phyloP scores from a whole-genome alignment of 2,888 invertebrate species.

The Ganaspis brasiliensis region DNA sequence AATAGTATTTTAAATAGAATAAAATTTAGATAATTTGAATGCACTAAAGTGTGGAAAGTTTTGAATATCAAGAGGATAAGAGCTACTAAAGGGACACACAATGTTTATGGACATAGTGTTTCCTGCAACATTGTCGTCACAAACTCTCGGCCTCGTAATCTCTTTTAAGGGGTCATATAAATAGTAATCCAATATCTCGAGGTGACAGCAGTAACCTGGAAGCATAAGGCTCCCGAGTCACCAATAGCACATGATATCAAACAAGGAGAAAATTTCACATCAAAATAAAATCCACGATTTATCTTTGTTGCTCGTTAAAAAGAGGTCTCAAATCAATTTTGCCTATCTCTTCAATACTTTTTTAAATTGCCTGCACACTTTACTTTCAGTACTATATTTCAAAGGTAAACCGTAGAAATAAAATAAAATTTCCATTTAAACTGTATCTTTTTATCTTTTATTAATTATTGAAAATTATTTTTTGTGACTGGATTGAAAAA shows the following conservation, averaged over 20 bases:
- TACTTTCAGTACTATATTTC: no score
- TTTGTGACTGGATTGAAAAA: no score
- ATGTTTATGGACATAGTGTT: slow-evolving; percentile 14
- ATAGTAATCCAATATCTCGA: slow-evolving; percentile 35
- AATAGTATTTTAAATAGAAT: neutral
- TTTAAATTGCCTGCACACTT: no score
- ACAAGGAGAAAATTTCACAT: slow-evolving; percentile 7
- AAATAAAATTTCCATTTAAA: no score
- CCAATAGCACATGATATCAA: slow-evolving; percentile 1
- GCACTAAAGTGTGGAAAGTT: slow-evolving; percentile 5
- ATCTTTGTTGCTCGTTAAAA: neutral
- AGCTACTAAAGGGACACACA: slow-evolving; percentile 7
- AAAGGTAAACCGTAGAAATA: no score
- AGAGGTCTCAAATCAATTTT: neutral
- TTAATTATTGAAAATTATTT: no score
- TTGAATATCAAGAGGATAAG: slow-evolving; percentile 7
- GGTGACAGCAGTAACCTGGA: slow-evolving; percentile 35
- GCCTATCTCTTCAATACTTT: no score
- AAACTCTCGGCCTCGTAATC: slow-evolving; percentile 38
- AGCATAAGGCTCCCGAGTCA: slow-evolving; percentile 18
- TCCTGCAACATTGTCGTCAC: slow-evolving; percentile 19
- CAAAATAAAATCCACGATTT: neutral
- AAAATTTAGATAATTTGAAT: neutral
- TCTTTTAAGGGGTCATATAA: slow-evolving; percentile 40
- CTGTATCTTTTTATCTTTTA: no score